Evolutionary conservation across 2,888 invertebrate species (phyloP).

Genomic region (Orchesellides sinensis): DNA sequence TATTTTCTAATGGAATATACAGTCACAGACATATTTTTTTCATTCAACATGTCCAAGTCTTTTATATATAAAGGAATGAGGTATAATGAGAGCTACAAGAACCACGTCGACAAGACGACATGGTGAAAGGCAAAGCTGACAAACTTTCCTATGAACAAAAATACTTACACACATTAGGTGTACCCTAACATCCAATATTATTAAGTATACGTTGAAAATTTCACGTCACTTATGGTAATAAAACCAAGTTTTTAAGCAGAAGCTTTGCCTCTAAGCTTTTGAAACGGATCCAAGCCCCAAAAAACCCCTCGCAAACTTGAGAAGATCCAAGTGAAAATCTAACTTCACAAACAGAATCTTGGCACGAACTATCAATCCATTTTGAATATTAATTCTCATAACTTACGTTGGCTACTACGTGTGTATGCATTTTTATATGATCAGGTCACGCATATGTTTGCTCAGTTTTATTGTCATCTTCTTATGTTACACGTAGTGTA

Average conservation of each 20-base stretch:
- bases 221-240: slow-evolving; percentile 32
- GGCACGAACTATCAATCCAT: slow-evolving; percentile 67
- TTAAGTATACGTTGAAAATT: not conserved
- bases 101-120: slow-evolving; percentile 13
- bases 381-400: slow-evolving; percentile 67
- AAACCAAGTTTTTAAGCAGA: not conserved
- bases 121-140: not conserved
- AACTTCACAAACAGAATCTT: slow-evolving; percentile 51
- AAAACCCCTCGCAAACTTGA: slow-evolving; percentile 24
- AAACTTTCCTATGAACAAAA: not conserved
- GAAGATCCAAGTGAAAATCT: slow-evolving; percentile 49
- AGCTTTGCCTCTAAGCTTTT: slow-evolving; percentile 55
- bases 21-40: not conserved
- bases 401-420: slow-evolving; percentile 63
- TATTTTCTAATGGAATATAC: slow-evolving; percentile 18
- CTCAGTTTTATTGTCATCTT: slow-evolving; percentile 44
- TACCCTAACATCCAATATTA: slow-evolving; percentile 8
- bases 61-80: not conserved
- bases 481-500: not conserved
- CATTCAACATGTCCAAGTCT: slow-evolving; percentile 19
- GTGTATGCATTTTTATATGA: slow-evolving; percentile 58
- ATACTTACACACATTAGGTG: not conserved
- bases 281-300: slow-evolving; percentile 62
- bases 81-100: not conserved
- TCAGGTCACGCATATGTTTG: slow-evolving; percentile 60